Evolutionary conservation across 2,797 vertebrate species (phyloP).

Genomic region (Poecilia picta): DNA sequence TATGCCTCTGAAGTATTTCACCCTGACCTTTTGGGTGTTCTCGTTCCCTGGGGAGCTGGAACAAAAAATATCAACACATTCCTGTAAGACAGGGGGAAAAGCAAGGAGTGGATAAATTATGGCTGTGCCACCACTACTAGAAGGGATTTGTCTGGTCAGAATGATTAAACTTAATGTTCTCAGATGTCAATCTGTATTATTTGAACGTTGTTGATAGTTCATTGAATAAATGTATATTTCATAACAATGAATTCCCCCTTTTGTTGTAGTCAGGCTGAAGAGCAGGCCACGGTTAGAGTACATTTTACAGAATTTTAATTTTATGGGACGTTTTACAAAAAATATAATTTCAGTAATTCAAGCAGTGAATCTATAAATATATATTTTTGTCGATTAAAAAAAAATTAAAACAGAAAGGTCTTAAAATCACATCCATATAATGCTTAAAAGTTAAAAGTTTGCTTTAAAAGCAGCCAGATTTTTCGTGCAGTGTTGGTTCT

Average conservation of each 20-base stretch:
- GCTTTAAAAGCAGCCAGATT: neutral
- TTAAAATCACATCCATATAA: neutral
- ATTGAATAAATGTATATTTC: slow-evolving; percentile 50
- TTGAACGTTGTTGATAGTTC: slow-evolving; percentile 27
- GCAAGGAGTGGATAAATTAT: slow-evolving; percentile 55
- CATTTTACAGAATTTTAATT: neutral
- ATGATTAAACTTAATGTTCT: slow-evolving; percentile 8
- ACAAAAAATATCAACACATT: slow-evolving; percentile 54
- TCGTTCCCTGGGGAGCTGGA: slow-evolving; percentile 35
- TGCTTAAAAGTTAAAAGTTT: neutral
- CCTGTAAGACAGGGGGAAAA: slow-evolving; percentile 44
- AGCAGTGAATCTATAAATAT: neutral
- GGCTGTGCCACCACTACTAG: slow-evolving; percentile 32
- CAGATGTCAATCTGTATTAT: slow-evolving; percentile 21
- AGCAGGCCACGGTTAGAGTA: neutral
- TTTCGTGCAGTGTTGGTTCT: neutral
- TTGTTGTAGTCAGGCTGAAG: neutral
- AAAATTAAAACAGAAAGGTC: neutral
- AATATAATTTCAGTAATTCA: neutral
- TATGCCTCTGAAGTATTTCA: slow-evolving; percentile 25
- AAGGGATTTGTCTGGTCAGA: slow-evolving; percentile 6
- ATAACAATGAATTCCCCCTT: neutral
- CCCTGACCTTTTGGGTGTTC: slow-evolving; percentile 32
- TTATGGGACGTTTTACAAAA: neutral
- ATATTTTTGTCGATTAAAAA: neutral